phyloP scores from a whole-genome alignment of 2,888 invertebrate genomes.

The Hartigia nigra region DNA sequence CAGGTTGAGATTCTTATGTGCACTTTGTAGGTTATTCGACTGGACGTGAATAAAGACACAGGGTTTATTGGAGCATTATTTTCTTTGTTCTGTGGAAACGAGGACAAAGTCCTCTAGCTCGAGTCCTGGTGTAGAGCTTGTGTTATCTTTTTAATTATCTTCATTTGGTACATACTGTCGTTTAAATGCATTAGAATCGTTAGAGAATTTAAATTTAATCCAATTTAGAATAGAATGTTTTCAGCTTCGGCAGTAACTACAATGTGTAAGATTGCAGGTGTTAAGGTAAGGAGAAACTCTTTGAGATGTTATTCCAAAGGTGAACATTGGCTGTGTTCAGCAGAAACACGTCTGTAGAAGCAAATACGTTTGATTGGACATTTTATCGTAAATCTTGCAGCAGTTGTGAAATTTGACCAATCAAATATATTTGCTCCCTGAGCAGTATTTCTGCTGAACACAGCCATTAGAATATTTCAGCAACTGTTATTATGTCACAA shows the following conservation, averaged over 20 bases:
- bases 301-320: neutral
- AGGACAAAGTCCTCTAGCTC: neutral
- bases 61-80: neutral
- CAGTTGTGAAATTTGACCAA: too few species aligned
- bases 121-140: neutral
- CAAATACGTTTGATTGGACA: too few species aligned
- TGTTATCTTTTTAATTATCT: neutral
- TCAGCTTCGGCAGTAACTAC: neutral
- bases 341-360: too few species aligned
- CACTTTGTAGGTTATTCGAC: neutral
- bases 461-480: neutral
- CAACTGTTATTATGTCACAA: neutral
- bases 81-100: neutral
- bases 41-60: neutral
- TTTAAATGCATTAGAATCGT: neutral
- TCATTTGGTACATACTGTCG: neutral
- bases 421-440: too few species aligned
- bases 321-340: too few species aligned
- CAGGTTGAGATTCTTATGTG: neutral
- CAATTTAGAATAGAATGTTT: neutral
- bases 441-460: too few species aligned
- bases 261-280: neutral
- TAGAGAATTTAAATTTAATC: neutral
- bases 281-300: neutral
- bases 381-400: too few species aligned